These are phyloP conservation scores for Chaetops frenatus DNA, from an alignment of 2,113 vertebrate genomes.

Conservation along the genomic window DNA sequence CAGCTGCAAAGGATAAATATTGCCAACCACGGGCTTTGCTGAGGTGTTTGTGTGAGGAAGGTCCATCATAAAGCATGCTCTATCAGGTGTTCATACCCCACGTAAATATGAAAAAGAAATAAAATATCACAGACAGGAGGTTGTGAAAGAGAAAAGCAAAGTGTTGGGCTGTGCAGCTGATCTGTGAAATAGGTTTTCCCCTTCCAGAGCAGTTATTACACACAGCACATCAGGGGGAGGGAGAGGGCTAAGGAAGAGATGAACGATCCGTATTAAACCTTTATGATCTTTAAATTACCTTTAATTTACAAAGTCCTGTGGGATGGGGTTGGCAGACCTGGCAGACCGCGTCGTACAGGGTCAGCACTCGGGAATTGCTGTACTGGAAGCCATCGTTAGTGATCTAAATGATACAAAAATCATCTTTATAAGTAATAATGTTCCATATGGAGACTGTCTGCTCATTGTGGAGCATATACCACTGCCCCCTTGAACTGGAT, in stretches of 20 bases:
- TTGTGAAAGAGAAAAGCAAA: background rate
- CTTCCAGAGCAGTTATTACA: background rate
- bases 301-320: slow-evolving; percentile 81
- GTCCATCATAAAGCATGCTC: background rate
- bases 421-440: slow-evolving; percentile 34
- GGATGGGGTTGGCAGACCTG: slow-evolving; percentile 70
- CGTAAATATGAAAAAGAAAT: background rate
- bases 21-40: background rate
- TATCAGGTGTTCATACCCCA: background rate
- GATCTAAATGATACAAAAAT: slow-evolving; percentile 66
- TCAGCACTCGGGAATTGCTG: slow-evolving; percentile 73
- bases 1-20: background rate
- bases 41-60: background rate
- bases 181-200: slow-evolving; percentile 26
- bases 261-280: slow-evolving; percentile 21
- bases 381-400: slow-evolving; percentile 77
- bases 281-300: slow-evolving; percentile 75
- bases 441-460: slow-evolving; percentile 51
- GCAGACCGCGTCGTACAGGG: slow-evolving; percentile 75
- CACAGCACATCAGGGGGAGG: background rate
- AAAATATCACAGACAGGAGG: background rate
- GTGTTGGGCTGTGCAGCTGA: background rate
- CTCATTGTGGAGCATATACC: background rate
- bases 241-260: slow-evolving; percentile 37
- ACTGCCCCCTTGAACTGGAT: slow-evolving; percentile 16